Conservation (phyloP, 1,140 invertebrate genomes). For the Scaptodrosophila lebanonensis region DNA sequence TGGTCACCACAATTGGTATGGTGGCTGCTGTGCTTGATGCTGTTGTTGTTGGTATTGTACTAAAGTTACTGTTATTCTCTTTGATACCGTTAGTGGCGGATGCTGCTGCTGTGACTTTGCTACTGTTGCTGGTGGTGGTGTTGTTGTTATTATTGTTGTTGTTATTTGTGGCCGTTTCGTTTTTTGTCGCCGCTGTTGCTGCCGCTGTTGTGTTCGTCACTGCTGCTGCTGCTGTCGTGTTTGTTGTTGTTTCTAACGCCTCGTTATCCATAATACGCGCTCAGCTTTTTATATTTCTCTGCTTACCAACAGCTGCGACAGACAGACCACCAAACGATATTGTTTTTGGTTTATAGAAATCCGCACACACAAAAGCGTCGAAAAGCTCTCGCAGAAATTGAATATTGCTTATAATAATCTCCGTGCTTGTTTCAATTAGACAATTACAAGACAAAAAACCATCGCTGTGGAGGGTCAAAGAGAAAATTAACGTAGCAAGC, state of each 20-base stretch:
- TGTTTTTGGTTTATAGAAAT: conserved; percentile 18
- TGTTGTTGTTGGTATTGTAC: conserved; percentile 53
- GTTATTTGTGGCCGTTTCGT: conserved; percentile 56
- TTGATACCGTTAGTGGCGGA: conserved; percentile 72
- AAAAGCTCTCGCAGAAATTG: conserved; percentile 23
- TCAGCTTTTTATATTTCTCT: conserved; percentile 41
- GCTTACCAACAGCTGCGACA: conserved; percentile 14
- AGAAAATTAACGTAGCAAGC: conserved; percentile 60
- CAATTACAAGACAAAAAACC: conserved; percentile 43
- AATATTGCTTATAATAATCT: conserved; percentile 5
- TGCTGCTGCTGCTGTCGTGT: conserved; percentile 23
- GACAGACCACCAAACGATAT: conserved; percentile 9
- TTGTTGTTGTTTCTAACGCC: conserved; percentile 62
- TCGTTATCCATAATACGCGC: conserved; percentile 75
- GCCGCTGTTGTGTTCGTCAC: conserved; percentile 23
- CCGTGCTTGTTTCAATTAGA: conserved; percentile 29
- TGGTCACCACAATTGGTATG: conserved; percentile 65
- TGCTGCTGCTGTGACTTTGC: conserved; percentile 43
- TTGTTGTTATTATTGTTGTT: conserved; percentile 44
- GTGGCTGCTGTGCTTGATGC: conserved; percentile 10
- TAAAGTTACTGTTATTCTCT: conserved; percentile 76
- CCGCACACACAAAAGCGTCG: conserved; percentile 50
- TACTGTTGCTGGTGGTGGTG: conserved; percentile 20
- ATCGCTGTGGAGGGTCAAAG: conserved; percentile 54
- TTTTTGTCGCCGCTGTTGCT: conserved; percentile 35